Evolutionary conservation across 2,113 vertebrate genomes (phyloP).

Genomic region (Grammomys surdaster): DNA sequence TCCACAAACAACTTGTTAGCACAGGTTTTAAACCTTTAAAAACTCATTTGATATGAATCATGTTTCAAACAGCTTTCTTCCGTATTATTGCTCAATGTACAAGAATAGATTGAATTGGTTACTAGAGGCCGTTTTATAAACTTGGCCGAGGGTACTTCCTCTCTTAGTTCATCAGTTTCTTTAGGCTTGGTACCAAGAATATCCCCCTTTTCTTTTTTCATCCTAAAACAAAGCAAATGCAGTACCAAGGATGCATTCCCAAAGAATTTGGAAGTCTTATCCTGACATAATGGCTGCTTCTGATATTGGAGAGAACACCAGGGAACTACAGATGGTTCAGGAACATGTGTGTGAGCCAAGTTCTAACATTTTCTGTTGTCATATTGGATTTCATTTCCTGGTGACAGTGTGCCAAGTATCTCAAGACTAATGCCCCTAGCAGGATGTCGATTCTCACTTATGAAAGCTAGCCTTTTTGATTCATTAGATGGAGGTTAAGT

Average conservation of each 20-base stretch:
- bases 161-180: background rate
- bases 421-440: background rate
- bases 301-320: conserved; percentile 49
- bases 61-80: conserved; percentile 22
- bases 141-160: conserved; percentile 58
- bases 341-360: conserved; percentile 37
- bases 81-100: conserved; percentile 65
- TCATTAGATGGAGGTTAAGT: background rate
- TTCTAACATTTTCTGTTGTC: conserved; percentile 39
- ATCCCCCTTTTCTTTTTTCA: conserved; percentile 46
- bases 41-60: conserved; percentile 77
- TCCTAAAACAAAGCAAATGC: conserved; percentile 15
- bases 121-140: conserved; percentile 53
- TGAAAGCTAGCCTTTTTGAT: background rate
- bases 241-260: background rate
- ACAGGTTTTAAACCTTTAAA: conserved; percentile 72
- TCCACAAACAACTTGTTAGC: conserved; percentile 78
- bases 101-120: conserved; percentile 63
- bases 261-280: conserved; percentile 31
- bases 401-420: conserved; percentile 39
- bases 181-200: background rate
- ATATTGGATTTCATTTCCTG: conserved; percentile 53
- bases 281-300: conserved; percentile 52
- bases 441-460: background rate
- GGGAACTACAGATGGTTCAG: conserved; percentile 56